These are phyloP conservation scores for Hippocampus abdominalis DNA, from an alignment of 2,113 vertebrate genomes.

Conservation along the genomic window DNA sequence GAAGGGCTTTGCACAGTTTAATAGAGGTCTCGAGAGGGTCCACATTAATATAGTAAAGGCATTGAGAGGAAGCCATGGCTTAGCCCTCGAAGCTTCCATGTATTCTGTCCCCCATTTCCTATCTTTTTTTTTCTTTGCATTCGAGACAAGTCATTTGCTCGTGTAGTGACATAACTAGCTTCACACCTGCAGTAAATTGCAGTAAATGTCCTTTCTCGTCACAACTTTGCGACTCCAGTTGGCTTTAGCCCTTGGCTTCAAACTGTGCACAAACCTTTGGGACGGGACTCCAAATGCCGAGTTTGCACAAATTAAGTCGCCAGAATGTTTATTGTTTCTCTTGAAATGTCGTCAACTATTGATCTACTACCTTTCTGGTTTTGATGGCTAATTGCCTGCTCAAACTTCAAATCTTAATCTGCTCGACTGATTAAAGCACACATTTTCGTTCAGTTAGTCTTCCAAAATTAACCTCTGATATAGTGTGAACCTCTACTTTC, in stretches of 20 bases:
- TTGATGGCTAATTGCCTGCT: neutral
- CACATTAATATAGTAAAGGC: conserved; percentile 74
- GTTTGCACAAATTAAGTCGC: neutral
- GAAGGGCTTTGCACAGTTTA: conserved; percentile 76
- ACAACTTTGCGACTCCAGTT: conserved; percentile 36
- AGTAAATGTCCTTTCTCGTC: conserved; percentile 32
- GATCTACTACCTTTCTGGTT: neutral
- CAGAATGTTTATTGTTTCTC: neutral
- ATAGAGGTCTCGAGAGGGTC: conserved; percentile 69
- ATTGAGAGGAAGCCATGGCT: conserved; percentile 39
- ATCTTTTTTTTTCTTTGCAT: conserved; percentile 18
- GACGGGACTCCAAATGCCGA: neutral
- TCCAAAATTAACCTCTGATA: neutral
- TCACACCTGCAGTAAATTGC: conserved; percentile 28
- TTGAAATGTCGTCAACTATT: neutral
- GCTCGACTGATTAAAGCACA: neutral
- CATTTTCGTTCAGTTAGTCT: neutral
- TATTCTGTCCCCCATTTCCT: conserved; percentile 18
- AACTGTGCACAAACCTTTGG: conserved; percentile 24
- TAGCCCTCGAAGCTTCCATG: conserved; percentile 25
- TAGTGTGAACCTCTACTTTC: neutral
- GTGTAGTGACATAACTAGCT: conserved; percentile 42
- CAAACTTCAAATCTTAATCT: neutral
- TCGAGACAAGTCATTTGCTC: conserved; percentile 43
- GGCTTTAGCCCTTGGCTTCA: conserved; percentile 22